Evolutionary conservation across 2,113 vertebrate genomes (phyloP).

Genomic region (Verasper variegatus): DNA sequence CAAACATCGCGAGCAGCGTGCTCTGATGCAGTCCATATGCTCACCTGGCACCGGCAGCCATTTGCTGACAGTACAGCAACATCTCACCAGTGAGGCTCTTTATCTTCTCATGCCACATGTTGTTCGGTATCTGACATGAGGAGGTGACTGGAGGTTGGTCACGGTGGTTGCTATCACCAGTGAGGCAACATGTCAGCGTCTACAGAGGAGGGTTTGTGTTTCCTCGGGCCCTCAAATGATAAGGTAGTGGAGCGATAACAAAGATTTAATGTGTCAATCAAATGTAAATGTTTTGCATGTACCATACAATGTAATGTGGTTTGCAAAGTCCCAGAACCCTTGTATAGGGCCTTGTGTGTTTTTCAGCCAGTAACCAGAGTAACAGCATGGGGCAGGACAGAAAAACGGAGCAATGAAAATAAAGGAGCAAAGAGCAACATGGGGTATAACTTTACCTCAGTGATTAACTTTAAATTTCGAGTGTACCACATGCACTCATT

Average conservation of each 20-base stretch:
- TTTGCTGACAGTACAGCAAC: conserved; percentile 48
- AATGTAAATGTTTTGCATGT: conserved; percentile 19
- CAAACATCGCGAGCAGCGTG: conserved; percentile 53
- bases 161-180: conserved; percentile 6
- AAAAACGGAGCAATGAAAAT: conserved; percentile 14
- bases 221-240: conserved; percentile 14
- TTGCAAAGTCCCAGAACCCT: neutral
- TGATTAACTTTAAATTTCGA: conserved; percentile 54
- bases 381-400: conserved; percentile 10
- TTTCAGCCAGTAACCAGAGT: conserved; percentile 43
- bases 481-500: conserved; percentile 15
- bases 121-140: conserved; percentile 21
- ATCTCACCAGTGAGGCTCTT: conserved; percentile 37
- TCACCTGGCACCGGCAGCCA: conserved; percentile 58
- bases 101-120: conserved; percentile 58
- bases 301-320: neutral
- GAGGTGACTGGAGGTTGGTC: conserved; percentile 21
- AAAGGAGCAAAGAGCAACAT: conserved; percentile 21
- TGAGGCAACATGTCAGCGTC: conserved; percentile 8
- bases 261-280: conserved; percentile 11
- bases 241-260: conserved; percentile 19
- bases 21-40: conserved; percentile 69
- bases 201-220: neutral
- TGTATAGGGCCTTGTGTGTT: conserved; percentile 39
- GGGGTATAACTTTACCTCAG: conserved; percentile 10